Evolutionary conservation across 2,797 vertebrate species (phyloP).

Genomic region (Platalea minor): DNA sequence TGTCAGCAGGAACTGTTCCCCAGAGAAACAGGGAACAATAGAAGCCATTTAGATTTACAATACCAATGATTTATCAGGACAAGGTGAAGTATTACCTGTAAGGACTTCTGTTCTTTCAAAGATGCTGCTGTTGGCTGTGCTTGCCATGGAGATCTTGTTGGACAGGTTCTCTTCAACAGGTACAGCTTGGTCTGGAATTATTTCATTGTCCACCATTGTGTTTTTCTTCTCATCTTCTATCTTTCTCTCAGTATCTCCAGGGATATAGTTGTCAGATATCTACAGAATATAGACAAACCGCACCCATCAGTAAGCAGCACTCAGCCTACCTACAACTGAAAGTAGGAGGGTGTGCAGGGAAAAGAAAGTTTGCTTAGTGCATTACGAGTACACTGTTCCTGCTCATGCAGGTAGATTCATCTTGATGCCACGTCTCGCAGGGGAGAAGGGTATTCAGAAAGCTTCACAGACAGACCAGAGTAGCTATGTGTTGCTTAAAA

Average conservation of each 20-base stretch:
- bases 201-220: constrained; percentile 74
- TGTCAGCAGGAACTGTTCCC: background rate
- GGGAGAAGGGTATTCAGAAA: background rate
- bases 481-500: rapidly evolving
- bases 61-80: constrained; percentile 3
- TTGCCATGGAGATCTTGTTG: constrained; percentile 89
- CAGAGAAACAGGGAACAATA: background rate
- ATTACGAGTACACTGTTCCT: background rate
- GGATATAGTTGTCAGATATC: constrained; percentile 83
- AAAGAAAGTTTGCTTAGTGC: constrained; percentile 27
- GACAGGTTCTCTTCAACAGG: constrained; percentile 54
- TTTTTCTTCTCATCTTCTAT: constrained; percentile 53
- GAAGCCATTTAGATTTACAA: background rate
- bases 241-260: constrained; percentile 66
- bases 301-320: constrained; percentile 39
- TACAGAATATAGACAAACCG: constrained; percentile 30
- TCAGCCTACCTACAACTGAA: background rate
- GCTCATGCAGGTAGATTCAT: background rate
- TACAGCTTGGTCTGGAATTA: constrained; percentile 60
- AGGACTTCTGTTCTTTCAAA: constrained; percentile 91
- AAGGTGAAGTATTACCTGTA: constrained; percentile 79
- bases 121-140: constrained; percentile 82
- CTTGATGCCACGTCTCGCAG: background rate
- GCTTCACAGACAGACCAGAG: background rate
- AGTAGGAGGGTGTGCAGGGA: background rate